phyloP scores from a whole-genome alignment of 1,140 invertebrate genomes.

The Coptotermes formosanus region DNA sequence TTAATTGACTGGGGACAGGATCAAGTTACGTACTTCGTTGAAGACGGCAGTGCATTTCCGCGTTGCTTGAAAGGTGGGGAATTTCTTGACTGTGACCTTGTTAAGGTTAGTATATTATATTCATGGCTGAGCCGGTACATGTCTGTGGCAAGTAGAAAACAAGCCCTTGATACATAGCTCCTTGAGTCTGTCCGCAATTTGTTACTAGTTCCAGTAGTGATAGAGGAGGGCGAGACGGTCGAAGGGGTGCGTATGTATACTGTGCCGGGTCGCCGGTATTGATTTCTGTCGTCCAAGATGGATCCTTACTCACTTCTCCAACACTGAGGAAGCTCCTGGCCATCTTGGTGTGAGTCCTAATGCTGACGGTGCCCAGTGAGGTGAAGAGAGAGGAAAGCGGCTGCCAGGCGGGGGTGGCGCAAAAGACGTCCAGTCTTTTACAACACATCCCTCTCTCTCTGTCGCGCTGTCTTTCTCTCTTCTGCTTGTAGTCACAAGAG shows the following conservation, averaged over 20 bases:
- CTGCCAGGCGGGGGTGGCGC: not conserved
- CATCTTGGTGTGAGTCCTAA: not conserved
- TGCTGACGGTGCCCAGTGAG: not conserved
- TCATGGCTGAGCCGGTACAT: not conserved
- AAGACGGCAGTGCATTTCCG: no score
- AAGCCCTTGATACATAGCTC: no score
- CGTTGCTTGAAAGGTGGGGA: no score
- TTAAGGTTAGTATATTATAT: not conserved
- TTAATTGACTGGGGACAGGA: no score
- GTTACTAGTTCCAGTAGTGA: not conserved
- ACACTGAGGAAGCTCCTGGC: not conserved
- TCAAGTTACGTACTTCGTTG: no score
- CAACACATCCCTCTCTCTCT: not conserved
- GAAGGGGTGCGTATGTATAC: not conserved
- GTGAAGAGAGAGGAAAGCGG: not conserved
- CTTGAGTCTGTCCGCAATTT: not conserved
- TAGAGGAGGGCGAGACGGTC: not conserved
- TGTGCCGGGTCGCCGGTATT: not conserved
- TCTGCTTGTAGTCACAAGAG: not conserved
- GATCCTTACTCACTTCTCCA: not conserved
- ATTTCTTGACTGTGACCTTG: not conserved
- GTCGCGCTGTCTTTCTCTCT: not conserved
- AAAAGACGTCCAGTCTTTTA: not conserved
- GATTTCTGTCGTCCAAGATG: conserved; percentile 14
- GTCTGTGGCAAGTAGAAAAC: not conserved